Evolutionary conservation across 2,797 vertebrate genomes (phyloP), one percentile per base, ranked within the genome.

Genomic region (Gymnocypris eckloni): DNA sequence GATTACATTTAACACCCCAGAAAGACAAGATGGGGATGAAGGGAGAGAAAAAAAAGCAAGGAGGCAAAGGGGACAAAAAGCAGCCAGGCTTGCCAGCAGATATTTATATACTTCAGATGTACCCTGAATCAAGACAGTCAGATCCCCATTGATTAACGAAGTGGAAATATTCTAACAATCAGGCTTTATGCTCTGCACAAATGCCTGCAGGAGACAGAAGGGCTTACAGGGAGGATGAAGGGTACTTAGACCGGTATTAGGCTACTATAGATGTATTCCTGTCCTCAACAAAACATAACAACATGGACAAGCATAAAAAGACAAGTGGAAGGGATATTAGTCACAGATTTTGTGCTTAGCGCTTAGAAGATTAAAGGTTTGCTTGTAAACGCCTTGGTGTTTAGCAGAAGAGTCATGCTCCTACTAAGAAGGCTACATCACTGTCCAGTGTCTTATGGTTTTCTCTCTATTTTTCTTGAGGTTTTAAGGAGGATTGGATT

Each of bases 141-240:
- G 92, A 91, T 93, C 92, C 94, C 87, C 91, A 93, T 94, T 96
- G 94, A 95, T 95, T 95, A 93, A 93, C 94, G 93, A 94, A 94
- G 93, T 94, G 94, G 90, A 89, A 91, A 91, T 90, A 72, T 94
- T 95, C 93, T 92, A 90, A 93, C 92, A 95, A 93, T 94, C 93
- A 95, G 91, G 91, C 87, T 92, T 92, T 79, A 91, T 81, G 87
- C 85, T 81, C 56, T 4, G 73, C 81, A 86, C 86, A 87, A 89
- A 82, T 86, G 86, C 70, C 75, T 84, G 73, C 43, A 82, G 87
- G 43, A 84, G 89, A 90, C 90, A 81, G 89, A 91, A 85, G 86
- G 91, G 50, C 50, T 92, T 79, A 85, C 88, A 72, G 72, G 90
- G 90, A 90, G 89, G 85, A 90, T 79, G 82, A 89, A 91, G 90